Conservation (phyloP, 2,888 invertebrate species). For the Hyles lineata region DNA sequence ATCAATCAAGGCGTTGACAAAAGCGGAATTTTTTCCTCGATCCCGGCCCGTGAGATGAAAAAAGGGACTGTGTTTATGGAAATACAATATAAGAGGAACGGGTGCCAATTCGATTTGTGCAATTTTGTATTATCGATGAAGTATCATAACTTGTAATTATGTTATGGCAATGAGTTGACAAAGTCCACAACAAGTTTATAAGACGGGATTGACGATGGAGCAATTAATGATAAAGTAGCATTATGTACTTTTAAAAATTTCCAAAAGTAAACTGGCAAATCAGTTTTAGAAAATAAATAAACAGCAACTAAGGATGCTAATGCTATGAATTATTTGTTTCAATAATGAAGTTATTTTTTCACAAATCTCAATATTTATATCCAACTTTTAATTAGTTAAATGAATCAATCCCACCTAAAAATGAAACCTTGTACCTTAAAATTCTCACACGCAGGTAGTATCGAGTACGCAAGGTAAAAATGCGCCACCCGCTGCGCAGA, state of each 20-base stretch:
- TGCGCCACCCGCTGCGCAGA: conserved; percentile 67
- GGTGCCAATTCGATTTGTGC: conserved; percentile 51
- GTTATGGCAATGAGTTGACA: no score
- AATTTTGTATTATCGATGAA: conserved; percentile 44
- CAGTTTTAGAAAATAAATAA: no score
- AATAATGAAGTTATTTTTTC: no score
- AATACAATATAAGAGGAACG: conserved; percentile 70
- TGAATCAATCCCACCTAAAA: neutral
- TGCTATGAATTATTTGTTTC: no score
- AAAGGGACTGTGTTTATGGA: conserved; percentile 80
- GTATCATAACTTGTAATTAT: conserved; percentile 28
- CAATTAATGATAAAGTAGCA: no score
- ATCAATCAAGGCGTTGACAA: conserved; percentile 84
- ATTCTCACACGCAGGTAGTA: conserved; percentile 55
- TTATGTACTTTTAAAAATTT: no score
- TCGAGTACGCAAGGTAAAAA: conserved; percentile 71
- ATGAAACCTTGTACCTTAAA: conserved; percentile 16
- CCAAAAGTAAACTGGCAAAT: no score
- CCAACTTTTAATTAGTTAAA: no score
- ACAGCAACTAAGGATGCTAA: no score
- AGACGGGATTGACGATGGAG: no score
- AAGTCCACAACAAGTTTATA: no score
- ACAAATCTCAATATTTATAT: no score
- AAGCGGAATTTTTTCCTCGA: conserved; percentile 72
- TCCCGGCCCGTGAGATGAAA: conserved; percentile 69